Conservation (phyloP, 2,888 invertebrate species). For the Pyrochroa serraticornis region DNA sequence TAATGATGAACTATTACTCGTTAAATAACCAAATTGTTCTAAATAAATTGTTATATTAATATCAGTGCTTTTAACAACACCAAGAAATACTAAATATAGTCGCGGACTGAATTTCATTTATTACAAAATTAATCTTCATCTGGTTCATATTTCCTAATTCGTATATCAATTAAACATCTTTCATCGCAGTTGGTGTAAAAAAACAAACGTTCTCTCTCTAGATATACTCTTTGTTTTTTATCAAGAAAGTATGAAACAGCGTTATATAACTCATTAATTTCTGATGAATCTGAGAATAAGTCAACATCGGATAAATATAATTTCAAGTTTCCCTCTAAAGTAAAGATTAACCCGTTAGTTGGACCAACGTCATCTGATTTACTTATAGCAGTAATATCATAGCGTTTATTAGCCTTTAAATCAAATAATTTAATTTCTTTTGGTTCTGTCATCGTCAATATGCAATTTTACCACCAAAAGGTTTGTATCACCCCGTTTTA, state of each 20-base stretch:
- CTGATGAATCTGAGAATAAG: conserved; percentile 1
- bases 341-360: no score
- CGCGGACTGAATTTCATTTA: background rate
- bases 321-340: no score
- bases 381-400: background rate
- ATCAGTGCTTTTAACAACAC: conserved; percentile 3
- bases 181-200: background rate
- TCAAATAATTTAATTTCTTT: conserved; percentile 2
- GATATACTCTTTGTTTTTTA: conserved; percentile 1
- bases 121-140: background rate
- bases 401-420: conserved; percentile 1
- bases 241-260: conserved; percentile 2
- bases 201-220: background rate
- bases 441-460: conserved; percentile 25
- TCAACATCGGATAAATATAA: no score
- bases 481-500: no score
- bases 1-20: conserved; percentile 4
- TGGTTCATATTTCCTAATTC: background rate
- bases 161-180: background rate
- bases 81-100: conserved; percentile 3
- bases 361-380: no score
- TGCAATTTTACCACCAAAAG: no score
- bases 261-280: conserved; percentile 5
- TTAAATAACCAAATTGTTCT: conserved; percentile 8
- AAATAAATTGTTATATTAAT: conserved; percentile 1